Evolutionary conservation across 2,113 vertebrate species (phyloP), one percentile per base, ranked within the genome.

Genomic region (Dicerorhinus sumatrensis): DNA sequence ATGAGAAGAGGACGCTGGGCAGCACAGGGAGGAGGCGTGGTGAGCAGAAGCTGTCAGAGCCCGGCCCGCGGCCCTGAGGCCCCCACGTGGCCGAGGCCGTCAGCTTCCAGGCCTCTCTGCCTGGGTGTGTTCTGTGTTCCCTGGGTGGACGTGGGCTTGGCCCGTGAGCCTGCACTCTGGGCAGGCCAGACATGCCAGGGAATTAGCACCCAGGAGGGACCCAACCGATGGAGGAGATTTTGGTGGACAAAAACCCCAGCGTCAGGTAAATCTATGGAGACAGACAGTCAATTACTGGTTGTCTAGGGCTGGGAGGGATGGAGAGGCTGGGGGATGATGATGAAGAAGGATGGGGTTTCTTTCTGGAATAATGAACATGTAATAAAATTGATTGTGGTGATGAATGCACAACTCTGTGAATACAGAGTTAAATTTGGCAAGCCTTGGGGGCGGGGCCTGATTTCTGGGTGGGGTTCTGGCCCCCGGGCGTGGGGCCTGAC

Each of bases 1-100:
- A 20, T 13, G 42, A 11, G n/a, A 31, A 46, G 62, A 70, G 33
- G 5, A 27, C 18, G 1, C 0, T 0, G 0, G 17, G 21, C 33
- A 17, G n/a, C 27, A 42, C 29, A 18, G 33, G 39, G 39, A 1
- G 29, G 60, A 36, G 11, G 33, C 25, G 6, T 0, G 13, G 21
- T 4, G 33, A 63, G 39, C 13, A 10, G 75, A 54, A 12, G 20
- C 46, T 11, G 11, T 17, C 16, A 1, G 88, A n/a, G 27, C 36
- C 20, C 0, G 9, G 7, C 42, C 80, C 27, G 6, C 31, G 20
- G 14, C 67, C 76, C 56, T 3, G 67, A 56, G 73, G 51, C 9
- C 75, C 39, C 5, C 11, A 70, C 18, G 14, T 54, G 14, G 0
- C 72, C 9, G 7, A 4, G 16, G 48, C 27, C 48, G 7, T 65